Conservation (phyloP, 1,140 invertebrate genomes). For the Drosophila sp. region DNA sequence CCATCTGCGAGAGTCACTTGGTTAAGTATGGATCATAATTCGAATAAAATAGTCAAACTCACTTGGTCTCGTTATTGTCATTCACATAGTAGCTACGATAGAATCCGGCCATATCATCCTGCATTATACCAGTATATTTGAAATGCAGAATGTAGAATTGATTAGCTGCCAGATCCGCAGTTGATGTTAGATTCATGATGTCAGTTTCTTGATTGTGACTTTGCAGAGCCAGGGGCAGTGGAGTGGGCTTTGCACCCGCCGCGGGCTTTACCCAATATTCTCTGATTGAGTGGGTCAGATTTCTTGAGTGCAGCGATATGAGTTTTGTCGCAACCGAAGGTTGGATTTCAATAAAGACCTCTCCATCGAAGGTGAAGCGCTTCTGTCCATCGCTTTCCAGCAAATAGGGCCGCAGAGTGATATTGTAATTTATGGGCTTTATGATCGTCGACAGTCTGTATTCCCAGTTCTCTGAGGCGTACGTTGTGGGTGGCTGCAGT, state of each 20-base stretch:
- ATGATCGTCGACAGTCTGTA: slow-evolving; percentile 63
- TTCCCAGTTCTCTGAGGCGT: slow-evolving; percentile 33
- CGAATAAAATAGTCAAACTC: slow-evolving; percentile 26
- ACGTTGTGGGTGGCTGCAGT: slow-evolving; percentile 32
- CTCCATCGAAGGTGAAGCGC: slow-evolving; percentile 87
- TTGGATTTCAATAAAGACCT: slow-evolving; percentile 86
- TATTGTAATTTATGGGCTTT: slow-evolving; percentile 87
- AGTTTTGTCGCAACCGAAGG: slow-evolving; percentile 59
- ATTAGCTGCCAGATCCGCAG: slow-evolving; percentile 63
- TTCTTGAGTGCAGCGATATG: slow-evolving; percentile 88
- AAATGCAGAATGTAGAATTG: slow-evolving; percentile 85
- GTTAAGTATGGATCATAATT: background rate
- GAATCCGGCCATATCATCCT: slow-evolving; percentile 89
- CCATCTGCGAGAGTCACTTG: slow-evolving; percentile 84
- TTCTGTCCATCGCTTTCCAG: slow-evolving; percentile 84
- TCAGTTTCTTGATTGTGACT: slow-evolving; percentile 43
- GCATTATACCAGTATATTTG: slow-evolving; percentile 86
- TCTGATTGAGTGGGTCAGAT: slow-evolving; percentile 85
- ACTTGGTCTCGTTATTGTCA: slow-evolving; percentile 81
- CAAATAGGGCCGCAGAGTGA: slow-evolving; percentile 87
- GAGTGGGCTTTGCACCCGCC: background rate
- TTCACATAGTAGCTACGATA: slow-evolving; percentile 91
- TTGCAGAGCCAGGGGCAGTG: background rate
- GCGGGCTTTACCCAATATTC: slow-evolving; percentile 64
- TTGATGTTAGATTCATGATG: slow-evolving; percentile 79